Evolutionary conservation across 2,113 vertebrate species (phyloP).

Genomic region (Anarrhichthys ocellatus): DNA sequence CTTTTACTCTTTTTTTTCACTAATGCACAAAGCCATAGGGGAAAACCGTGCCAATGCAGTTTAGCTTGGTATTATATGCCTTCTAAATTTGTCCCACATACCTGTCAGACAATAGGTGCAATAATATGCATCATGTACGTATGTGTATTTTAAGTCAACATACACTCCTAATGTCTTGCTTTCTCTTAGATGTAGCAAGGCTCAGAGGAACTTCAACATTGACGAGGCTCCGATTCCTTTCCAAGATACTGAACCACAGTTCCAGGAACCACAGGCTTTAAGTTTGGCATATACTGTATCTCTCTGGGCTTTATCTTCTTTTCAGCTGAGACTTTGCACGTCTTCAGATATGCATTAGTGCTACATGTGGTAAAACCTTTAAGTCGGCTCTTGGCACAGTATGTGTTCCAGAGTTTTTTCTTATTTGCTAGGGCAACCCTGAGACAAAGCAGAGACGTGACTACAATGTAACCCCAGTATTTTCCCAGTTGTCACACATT

Average conservation of each 20-base stretch:
- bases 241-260: conserved; percentile 1
- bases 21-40: neutral
- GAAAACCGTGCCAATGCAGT: neutral
- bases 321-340: conserved; percentile 14
- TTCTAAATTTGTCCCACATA: neutral
- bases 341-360: neutral
- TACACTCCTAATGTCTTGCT: neutral
- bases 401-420: conserved; percentile 21
- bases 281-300: neutral
- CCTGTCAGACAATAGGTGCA: neutral
- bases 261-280: conserved; percentile 36
- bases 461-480: conserved; percentile 28
- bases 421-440: conserved; percentile 16
- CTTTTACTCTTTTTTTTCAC: conserved; percentile 28
- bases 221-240: neutral
- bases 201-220: neutral
- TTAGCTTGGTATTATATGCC: neutral
- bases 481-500: conserved; percentile 37
- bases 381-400: conserved; percentile 14
- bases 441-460: conserved; percentile 50
- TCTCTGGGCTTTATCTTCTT: conserved; percentile 8
- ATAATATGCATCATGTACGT: neutral
- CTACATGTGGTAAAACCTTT: conserved; percentile 6
- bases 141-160: neutral
- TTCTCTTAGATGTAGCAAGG: neutral